Evolutionary conservation across 2,113 vertebrate species (phyloP).

Genomic region (Mustela lutreola): DNA sequence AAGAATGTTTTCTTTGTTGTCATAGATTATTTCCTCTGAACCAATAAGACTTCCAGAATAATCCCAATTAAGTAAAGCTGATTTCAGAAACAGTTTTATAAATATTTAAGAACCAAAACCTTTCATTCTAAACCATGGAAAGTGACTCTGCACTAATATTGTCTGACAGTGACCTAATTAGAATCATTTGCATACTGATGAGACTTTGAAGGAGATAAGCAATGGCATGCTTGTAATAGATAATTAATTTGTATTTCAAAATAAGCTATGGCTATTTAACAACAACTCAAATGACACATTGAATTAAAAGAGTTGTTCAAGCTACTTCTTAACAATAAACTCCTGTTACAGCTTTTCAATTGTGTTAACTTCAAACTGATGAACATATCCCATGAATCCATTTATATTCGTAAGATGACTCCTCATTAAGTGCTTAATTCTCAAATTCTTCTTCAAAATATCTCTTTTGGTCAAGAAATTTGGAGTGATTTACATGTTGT

Average conservation of each 20-base stretch:
- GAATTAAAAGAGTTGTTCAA: slow-evolving; percentile 84
- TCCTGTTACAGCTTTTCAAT: slow-evolving; percentile 79
- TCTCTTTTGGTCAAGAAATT: slow-evolving; percentile 65
- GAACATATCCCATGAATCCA: slow-evolving; percentile 30
- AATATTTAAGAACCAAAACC: slow-evolving; percentile 82
- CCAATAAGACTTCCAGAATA: slow-evolving; percentile 83
- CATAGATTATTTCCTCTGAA: slow-evolving; percentile 83
- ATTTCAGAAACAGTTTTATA: slow-evolving; percentile 83
- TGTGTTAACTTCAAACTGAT: slow-evolving; percentile 72
- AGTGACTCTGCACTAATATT: slow-evolving; percentile 88
- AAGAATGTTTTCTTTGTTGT: slow-evolving; percentile 63
- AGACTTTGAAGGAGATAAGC: slow-evolving; percentile 89
- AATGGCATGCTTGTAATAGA: slow-evolving; percentile 88
- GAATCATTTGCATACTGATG: slow-evolving; percentile 90
- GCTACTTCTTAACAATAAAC: slow-evolving; percentile 84
- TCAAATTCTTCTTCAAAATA: slow-evolving; percentile 74
- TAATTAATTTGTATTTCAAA: slow-evolving; percentile 91
- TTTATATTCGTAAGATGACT: slow-evolving; percentile 65
- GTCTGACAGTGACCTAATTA: slow-evolving; percentile 91
- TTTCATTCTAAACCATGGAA: slow-evolving; percentile 84
- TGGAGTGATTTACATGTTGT: slow-evolving; percentile 11
- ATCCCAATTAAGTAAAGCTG: slow-evolving; percentile 88
- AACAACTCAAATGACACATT: slow-evolving; percentile 86
- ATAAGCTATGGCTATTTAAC: slow-evolving; percentile 88
- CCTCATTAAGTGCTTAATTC: slow-evolving; percentile 71